Evolutionary conservation across 2,888 invertebrate species (phyloP), one percentile per base, ranked within the genome.

Genomic region (Catocala nupta): DNA sequence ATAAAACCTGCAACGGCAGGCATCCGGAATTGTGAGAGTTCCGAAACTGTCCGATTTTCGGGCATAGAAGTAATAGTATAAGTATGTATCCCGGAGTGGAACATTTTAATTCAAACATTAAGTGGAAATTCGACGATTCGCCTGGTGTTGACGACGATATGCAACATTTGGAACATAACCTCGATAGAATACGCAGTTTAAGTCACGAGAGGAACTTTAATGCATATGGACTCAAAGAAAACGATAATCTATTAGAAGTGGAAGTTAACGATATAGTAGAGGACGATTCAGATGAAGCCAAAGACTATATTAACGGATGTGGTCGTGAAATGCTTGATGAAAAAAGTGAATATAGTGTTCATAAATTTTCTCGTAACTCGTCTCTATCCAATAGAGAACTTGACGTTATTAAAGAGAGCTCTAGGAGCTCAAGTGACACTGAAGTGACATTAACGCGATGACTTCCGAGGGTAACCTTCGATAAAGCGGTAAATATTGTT

Each of bases 1-100:
- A 87, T 81, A 94, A 94, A 77, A 82, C 83, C 47, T 94, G 94
- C 80, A 94, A 93, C 65, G 92, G 93, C 16, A 83, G 94, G 68
- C 94, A 94, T 75, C 93, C 93, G 57, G 94, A 94, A 72, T 94
- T 94, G 94, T 94, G 94, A 94, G 94, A 94, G 73, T 94, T 87
- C 84, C 91, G 90, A 81, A 92, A 92, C 75, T 94, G 94, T 81
- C 94, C 93, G 91, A 90, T 93, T 70, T 91, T 92, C 90, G 94
- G 94, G 88, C 94, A 94, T 80, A 93, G 94, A 89, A 94, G 94
- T 75, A 94, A 94, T 89, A 94, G 94, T 76, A 85, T 94, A 84
- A 89, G 92, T 52, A 86, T 93, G 78, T 94, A 93, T 76, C 92
- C 94, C 5, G 91, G 92, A n/a, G 82, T 93, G 36, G 94, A 94